Base-by-base conservation (phyloP, 92 coral and sea anemone genomes). In the Parazoanthus swiftii region DNA sequence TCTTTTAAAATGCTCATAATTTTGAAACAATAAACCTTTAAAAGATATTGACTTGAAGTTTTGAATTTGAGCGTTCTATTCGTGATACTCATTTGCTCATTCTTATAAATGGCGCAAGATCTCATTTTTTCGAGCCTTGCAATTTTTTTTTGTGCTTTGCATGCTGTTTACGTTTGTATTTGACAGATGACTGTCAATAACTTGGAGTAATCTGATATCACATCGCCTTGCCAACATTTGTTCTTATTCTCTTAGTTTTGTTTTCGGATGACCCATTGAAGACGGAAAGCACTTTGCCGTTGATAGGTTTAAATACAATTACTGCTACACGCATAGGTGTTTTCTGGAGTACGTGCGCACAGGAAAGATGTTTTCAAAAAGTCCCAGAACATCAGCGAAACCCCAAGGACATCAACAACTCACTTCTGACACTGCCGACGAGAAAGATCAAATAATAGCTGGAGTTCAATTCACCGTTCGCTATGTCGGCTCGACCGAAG, bases 401-500 rank as follows among this genome's bases (percentile, higher is more conserved):
- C 18, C 87, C 8, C 78, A 70, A 71, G 96, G 98, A 13, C 98
- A 94, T 80, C 91, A 93, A 71, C 99, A 92, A 59, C 92, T 97
- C 13, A 91, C 93, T 11, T 94, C 91, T 46, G 94, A 90, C 66
- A 96, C 94, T 5, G 95, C 94, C 11, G 99, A 97, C 86, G 99
- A 93, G 73, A 91, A 97, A 73, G 99, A 97, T 75, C 93, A 89
- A 37, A 86, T 92, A 0, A 84, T 97, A 20, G 99, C 97, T 18
- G 99, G 99, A 10, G 91, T 90, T 13, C 94, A 94, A 63, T 95
- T 67, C 82, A 23, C 38, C 43, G 97, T 95, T 6, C 98, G 94
- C 50, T 97, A 93, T 77, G 88, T 95, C 71, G 98, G 99, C 3
- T 91, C 97, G 3, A 88, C 90, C 38, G 98, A 94, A 63, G 98